Evolutionary conservation across 2,888 invertebrate genomes (phyloP), one percentile per base, ranked within the genome.

Genomic region (Drosophila pseudotakahashii): DNA sequence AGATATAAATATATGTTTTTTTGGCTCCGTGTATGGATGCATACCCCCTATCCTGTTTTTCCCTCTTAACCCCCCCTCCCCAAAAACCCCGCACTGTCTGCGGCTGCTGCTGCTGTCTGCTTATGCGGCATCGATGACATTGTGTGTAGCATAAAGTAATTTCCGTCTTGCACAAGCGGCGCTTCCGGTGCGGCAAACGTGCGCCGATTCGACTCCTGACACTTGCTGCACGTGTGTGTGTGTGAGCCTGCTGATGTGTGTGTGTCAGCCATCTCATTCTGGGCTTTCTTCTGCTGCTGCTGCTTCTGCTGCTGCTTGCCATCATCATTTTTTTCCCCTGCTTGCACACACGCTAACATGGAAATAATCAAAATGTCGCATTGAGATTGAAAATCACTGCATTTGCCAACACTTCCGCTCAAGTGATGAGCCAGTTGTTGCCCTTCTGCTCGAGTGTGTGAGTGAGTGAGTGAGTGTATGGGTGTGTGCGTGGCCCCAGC

Each of bases 81-180:
- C 11, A 1, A 2, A 11, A 16, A 19, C 11, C 7, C 3, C n/a
- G 19, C 45, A 5, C 42, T 44, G 51, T 70, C 58, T 55, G 77
- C 58, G 61, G 72, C 45, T 59, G 68, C 55, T 70, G 64, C 44
- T 62, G 61, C 75, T 57, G 63, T 84, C 79, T 85, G 82, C 84
- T 88, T 85, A 85, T 85, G 89, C 84, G 86, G 88, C 89, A 88
- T 87, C 88, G 88, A 87, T 87, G 86, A 89, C 89, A 89, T 89
- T 88, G 88, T 87, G 85, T 88, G 83, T 83, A 88, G 87, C 86
- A 88, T 87, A 89, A 87, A 87, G 86, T 86, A 89, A 89, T 88
- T 86, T 89, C 89, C 86, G 89, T 71, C 89, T 89, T 88, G 89
- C 88, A 85, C 89, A 89, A 85, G 89, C 85, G 77, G 85, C 73